Base-by-base conservation (phyloP, 2,113 vertebrate genomes). In the Calyptommatus sinebrachiatus region DNA sequence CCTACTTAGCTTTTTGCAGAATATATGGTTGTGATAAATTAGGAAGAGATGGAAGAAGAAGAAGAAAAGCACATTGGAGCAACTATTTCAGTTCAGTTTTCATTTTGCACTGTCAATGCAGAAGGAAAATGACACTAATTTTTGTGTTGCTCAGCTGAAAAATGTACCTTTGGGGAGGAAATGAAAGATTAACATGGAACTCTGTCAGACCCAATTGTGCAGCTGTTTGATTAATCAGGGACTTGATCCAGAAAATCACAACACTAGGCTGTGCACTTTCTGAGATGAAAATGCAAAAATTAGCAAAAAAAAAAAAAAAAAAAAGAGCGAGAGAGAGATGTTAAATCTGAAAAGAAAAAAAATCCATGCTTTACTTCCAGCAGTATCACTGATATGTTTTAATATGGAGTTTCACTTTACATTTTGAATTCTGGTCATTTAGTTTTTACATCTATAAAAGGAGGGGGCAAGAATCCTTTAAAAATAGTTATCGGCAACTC, bases 1-100 rank as follows among this genome's bases (percentile, higher is more conserved):
- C 84, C 61, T 74, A 75, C 68, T 91, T 89, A 94, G 92, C 91
- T 94, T 94, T 89, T 85, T 3, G 7, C 89, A 79, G 88, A 94
- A 89, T 93, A 92, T 91, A 83, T 91, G 86, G 86, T 88, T 89
- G 88, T 92, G 90, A 94, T 92, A 94, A 94, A 95, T 94, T 91
- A 89, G 85, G 78, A 91, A 74, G 57, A 84, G 79, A 89, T 78
- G 74, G 72, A 8, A 80, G 92, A 90, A 91, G 7, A 76, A 92
- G 89, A 91, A 86, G 89, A 86, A 92, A 90, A 84, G 89, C 71
- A 84, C 83, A 89, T 92, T 89, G 89, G 88, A 87, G 81, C 81
- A 93, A 89, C 90, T 85, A 85, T 93, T 45, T 41, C 41, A 26
- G 61, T 78, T 77, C 45, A 50, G 14, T 79, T 95, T 94, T 93